Percentiles rank a stretch among this genome's conserved stretches.
Evolutionary conservation across 2,888 invertebrate genomes (phyloP).

Genomic region (Mechanitis mazaeus): DNA sequence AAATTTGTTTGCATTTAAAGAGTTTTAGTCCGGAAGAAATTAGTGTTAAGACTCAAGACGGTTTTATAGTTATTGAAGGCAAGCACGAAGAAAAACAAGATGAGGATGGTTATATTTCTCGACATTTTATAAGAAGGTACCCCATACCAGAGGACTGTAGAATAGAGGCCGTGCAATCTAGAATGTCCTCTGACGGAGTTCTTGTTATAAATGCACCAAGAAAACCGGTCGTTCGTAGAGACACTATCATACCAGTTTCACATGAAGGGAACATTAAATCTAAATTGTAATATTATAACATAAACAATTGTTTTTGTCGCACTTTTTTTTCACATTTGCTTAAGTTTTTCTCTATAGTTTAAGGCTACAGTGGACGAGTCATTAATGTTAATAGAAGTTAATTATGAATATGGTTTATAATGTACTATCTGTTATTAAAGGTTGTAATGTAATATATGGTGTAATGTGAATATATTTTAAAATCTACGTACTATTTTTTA

Average conservation of each 20-base stretch:
- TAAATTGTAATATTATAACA: slow-evolving; percentile 40
- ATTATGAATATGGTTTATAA: too few species aligned
- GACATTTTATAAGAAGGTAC: slow-evolving; percentile 51
- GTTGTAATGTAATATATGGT: too few species aligned
- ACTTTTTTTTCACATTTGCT: too few species aligned
- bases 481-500: too few species aligned
- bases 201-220: slow-evolving; percentile 46
- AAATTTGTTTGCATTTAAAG: slow-evolving; percentile 48
- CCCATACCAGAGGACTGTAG: slow-evolving; percentile 48
- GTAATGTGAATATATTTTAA: too few species aligned
- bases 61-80: slow-evolving; percentile 50
- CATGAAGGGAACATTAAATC: slow-evolving; percentile 42
- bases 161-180: slow-evolving; percentile 46
- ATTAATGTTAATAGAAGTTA: too few species aligned
- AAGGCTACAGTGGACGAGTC: too few species aligned
- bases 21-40: slow-evolving; percentile 55
- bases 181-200: slow-evolving; percentile 47
- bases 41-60: slow-evolving; percentile 34
- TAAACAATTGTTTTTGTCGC: neutral
- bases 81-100: slow-evolving; percentile 59
- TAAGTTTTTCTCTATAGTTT: too few species aligned
- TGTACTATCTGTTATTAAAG: too few species aligned
- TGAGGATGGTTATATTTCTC: slow-evolving; percentile 49
- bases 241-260: slow-evolving; percentile 52
- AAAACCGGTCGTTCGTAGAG: slow-evolving; percentile 38